Evolutionary conservation across 2,113 vertebrate genomes (phyloP).

Genomic region (Hemiprocne comata): DNA sequence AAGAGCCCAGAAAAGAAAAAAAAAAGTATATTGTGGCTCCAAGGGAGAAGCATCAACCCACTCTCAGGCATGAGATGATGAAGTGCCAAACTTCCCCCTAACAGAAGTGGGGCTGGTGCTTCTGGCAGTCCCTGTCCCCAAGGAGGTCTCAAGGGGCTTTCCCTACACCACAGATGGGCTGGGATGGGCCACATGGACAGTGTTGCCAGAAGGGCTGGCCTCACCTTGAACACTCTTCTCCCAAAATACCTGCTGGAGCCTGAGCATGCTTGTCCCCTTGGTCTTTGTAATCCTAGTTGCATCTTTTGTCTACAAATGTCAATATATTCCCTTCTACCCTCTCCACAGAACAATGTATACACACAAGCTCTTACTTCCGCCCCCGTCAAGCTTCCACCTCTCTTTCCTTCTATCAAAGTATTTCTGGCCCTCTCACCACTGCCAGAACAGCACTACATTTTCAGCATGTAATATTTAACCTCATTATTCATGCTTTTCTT

Average conservation of each 20-base stretch:
- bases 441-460: background rate
- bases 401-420: background rate
- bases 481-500: background rate
- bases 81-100: background rate
- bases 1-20: background rate
- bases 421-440: background rate
- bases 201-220: background rate
- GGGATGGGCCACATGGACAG: background rate
- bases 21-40: background rate
- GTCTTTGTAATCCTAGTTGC: background rate
- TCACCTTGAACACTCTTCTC: background rate
- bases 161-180: rapidly evolving
- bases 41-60: background rate
- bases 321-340: background rate
- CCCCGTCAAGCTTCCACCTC: background rate
- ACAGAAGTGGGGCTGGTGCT: background rate
- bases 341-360: background rate
- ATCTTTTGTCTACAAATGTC: background rate
- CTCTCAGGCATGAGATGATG: background rate
- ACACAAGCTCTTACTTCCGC: background rate
- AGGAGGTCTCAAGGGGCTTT: background rate
- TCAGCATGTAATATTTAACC: background rate
- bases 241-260: background rate
- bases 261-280: background rate
- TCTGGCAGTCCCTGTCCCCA: rapidly evolving